A percentile compares a stretch with the other conserved stretches of the same genome.
Conservation (phyloP, 2,113 vertebrate genomes). For the Tonatia bakeri region DNA sequence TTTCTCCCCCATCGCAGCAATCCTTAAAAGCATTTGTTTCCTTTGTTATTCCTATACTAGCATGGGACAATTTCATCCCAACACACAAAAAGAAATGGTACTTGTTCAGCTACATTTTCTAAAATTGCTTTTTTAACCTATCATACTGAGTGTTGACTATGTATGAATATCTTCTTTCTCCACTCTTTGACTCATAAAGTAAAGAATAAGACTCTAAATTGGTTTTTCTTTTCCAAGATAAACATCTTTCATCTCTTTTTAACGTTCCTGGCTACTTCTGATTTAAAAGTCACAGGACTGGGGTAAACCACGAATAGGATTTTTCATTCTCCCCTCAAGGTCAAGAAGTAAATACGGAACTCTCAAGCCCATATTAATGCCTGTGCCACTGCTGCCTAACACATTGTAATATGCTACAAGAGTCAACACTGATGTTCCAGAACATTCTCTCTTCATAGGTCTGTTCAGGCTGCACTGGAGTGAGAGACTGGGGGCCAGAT, state of each 20-base stretch:
- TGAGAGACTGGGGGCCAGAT: not conserved
- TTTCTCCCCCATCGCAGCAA: slow-evolving; percentile 54
- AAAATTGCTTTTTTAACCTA: slow-evolving; percentile 54
- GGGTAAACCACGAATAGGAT: not conserved
- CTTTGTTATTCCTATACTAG: slow-evolving; percentile 50
- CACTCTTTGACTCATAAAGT: not conserved
- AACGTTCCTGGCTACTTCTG: not conserved
- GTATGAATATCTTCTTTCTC: not conserved
- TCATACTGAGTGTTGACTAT: not conserved
- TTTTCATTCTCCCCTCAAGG: slow-evolving; percentile 3
- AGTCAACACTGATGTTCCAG: not conserved
- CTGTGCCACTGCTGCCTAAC: not conserved
- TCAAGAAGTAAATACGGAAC: not conserved
- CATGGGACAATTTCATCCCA: slow-evolving; percentile 39
- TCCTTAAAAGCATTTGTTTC: slow-evolving; percentile 59
- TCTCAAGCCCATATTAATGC: not conserved
- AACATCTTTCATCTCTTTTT: slow-evolving; percentile 36
- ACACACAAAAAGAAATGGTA: slow-evolving; percentile 35
- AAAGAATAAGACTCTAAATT: slow-evolving; percentile 15
- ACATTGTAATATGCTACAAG: not conserved
- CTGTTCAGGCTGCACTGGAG: not conserved
- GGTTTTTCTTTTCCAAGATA: not conserved
- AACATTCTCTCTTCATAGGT: not conserved
- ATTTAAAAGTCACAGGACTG: slow-evolving; percentile 15
- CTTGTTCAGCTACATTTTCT: slow-evolving; percentile 31